These are phyloP conservation scores for Lapara coniferarum DNA, from an alignment of 2,888 invertebrate species.

Conservation along the genomic window DNA sequence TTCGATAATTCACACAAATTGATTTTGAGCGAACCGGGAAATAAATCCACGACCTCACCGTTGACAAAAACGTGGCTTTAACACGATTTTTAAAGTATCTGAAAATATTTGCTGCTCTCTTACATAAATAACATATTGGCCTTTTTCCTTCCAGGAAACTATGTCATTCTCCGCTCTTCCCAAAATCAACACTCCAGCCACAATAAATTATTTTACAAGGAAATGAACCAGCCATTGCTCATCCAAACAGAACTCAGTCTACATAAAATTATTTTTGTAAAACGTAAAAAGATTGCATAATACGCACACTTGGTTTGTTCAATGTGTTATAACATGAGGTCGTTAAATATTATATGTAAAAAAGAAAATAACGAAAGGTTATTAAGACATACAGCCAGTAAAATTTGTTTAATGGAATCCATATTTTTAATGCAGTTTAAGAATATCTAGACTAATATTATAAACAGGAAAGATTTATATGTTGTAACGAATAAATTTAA, in stretches of 20 bases:
- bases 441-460: not conserved
- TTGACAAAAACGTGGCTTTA: not conserved
- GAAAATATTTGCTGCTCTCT: not conserved
- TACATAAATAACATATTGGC: not conserved
- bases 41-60: too few species aligned
- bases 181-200: not conserved
- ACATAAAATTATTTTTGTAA: not conserved
- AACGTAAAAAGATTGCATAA: constrained; percentile 11
- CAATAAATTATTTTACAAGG: not conserved
- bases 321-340: constrained; percentile 2
- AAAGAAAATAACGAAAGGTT: not conserved
- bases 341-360: constrained; percentile 15
- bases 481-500: too few species aligned
- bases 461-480: too few species aligned
- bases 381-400: not conserved
- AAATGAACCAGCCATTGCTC: constrained; percentile 13
- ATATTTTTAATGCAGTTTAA: not conserved
- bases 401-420: constrained; percentile 11
- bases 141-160: not conserved
- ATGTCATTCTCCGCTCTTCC: not conserved
- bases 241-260: constrained; percentile 4
- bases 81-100: not conserved
- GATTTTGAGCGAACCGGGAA: too few species aligned
- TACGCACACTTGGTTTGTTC: constrained; percentile 8
- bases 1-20: too few species aligned